A percentile compares a stretch with the other conserved stretches of the same genome.
phyloP scores from a whole-genome alignment of 2,888 invertebrate genomes.

The Drosophila diplacantha region DNA sequence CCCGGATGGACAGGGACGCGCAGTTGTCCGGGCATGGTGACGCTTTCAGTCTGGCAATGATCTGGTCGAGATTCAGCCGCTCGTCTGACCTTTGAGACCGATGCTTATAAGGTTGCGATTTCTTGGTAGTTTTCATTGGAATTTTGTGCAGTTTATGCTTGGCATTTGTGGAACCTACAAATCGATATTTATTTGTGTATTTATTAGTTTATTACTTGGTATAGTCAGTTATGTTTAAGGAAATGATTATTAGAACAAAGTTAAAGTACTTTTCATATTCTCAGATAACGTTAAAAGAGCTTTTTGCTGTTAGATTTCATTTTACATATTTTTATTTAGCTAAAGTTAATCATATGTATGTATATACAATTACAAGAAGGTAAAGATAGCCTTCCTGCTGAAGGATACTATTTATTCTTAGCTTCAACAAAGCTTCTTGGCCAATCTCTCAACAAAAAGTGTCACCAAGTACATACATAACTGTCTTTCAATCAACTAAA shows the following conservation, averaged over 20 bases:
- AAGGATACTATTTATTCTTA: not conserved
- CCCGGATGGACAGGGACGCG: conserved; percentile 96
- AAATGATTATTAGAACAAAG: not conserved
- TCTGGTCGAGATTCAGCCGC: conserved; percentile 33
- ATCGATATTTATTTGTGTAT: too few species aligned
- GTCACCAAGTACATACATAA: conserved; percentile 39
- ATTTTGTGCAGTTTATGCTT: not conserved
- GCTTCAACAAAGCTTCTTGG: not conserved
- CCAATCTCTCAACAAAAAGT: conserved; percentile 21
- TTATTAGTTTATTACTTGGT: too few species aligned
- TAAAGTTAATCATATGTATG: not conserved
- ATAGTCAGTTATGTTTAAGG: not conserved
- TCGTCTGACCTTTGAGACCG: conserved; percentile 11
- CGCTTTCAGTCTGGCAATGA: conserved; percentile 38
- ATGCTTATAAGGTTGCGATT: not conserved
- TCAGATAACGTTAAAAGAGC: not conserved
- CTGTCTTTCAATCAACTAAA: conserved; percentile 70
- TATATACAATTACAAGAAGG: not conserved
- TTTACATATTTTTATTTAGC: not conserved
- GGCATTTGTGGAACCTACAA: not conserved
- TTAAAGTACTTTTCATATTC: not conserved
- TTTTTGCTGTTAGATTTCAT: not conserved
- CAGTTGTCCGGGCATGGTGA: conserved; percentile 79
- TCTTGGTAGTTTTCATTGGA: not conserved
- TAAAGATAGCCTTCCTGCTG: not conserved